These are phyloP conservation scores for Nudaria mundana DNA, from an alignment of 2,888 invertebrate genomes.

Conservation along the genomic window DNA sequence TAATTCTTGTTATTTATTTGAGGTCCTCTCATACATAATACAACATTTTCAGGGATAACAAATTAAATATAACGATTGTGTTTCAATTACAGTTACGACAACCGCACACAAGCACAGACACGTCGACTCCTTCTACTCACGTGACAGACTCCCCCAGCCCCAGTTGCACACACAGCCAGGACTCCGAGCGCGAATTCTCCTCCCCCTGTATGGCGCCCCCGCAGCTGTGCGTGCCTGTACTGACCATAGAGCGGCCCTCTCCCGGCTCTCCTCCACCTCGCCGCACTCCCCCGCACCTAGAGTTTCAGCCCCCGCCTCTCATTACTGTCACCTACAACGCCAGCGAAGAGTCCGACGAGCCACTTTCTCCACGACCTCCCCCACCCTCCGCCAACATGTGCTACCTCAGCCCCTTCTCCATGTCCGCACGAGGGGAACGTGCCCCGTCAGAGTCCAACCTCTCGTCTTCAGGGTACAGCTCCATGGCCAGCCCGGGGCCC, in stretches of 20 bases:
- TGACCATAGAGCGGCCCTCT: constrained; percentile 85
- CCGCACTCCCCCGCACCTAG: constrained; percentile 83
- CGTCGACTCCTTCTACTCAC: constrained; percentile 71
- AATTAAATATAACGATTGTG: no score
- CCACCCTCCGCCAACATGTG: constrained; percentile 83
- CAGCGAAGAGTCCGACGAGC: constrained; percentile 90
- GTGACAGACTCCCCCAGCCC: constrained; percentile 74
- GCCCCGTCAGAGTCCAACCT: constrained; percentile 91
- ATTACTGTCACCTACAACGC: constrained; percentile 89
- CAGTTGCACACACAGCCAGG: constrained; percentile 70
- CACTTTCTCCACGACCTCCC: constrained; percentile 83
- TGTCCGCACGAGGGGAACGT: constrained; percentile 86
- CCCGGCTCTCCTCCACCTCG: constrained; percentile 83
- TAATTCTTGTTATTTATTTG: background rate
- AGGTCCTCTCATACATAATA: no score
- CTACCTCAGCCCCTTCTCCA: constrained; percentile 89
- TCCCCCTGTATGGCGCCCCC: constrained; percentile 72
- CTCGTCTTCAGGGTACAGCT: constrained; percentile 92
- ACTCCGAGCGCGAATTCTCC: constrained; percentile 68
- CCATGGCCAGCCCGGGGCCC: constrained; percentile 92
- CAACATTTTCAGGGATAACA: no score
- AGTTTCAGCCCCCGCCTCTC: constrained; percentile 85
- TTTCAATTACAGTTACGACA: constrained; percentile 75
- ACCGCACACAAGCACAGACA: constrained; percentile 66
- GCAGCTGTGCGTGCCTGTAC: constrained; percentile 82